A percentile compares a stretch with the other conserved stretches of the same genome.
These are phyloP conservation scores for Lampropteryx suffumata DNA, from an alignment of 2,888 invertebrate species.

Conservation along the genomic window DNA sequence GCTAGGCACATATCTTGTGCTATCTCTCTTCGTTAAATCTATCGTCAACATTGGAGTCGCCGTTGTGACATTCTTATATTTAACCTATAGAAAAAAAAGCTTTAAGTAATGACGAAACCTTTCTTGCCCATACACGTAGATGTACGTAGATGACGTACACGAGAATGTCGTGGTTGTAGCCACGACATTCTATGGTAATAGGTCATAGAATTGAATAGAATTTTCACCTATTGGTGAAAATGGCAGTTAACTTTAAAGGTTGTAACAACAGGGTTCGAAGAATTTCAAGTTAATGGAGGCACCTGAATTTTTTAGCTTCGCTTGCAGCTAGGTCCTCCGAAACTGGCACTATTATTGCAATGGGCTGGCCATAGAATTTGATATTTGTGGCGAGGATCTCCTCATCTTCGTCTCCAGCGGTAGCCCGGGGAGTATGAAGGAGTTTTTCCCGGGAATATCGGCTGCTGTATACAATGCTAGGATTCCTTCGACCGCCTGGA, in stretches of 20 bases:
- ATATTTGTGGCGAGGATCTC: slow-evolving; percentile 82
- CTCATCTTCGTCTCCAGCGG: slow-evolving; percentile 67
- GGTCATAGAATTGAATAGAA: too few species aligned
- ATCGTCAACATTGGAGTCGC: slow-evolving; percentile 62
- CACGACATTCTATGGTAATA: too few species aligned
- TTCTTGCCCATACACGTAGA: too few species aligned
- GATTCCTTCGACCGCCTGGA: slow-evolving; percentile 85
- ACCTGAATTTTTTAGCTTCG: slow-evolving; percentile 83
- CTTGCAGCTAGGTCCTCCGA: slow-evolving; percentile 78
- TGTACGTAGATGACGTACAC: too few species aligned
- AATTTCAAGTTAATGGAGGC: too few species aligned
- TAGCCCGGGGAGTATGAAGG: slow-evolving; percentile 64
- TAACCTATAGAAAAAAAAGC: slow-evolving; percentile 62
- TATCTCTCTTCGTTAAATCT: slow-evolving; percentile 71
- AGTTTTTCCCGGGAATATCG: slow-evolving; percentile 87
- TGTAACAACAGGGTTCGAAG: too few species aligned
- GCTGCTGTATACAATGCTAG: slow-evolving; percentile 84
- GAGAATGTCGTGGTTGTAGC: too few species aligned
- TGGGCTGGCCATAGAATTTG: slow-evolving; percentile 85
- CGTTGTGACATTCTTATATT: slow-evolving; percentile 68
- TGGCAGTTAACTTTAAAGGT: too few species aligned
- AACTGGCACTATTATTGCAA: slow-evolving; percentile 87
- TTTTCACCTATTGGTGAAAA: too few species aligned
- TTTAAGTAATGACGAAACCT: too few species aligned
- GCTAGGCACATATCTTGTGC: slow-evolving; percentile 47